Evolutionary conservation across 2,888 invertebrate genomes (phyloP), one percentile per base, ranked within the genome.

Genomic region (Drosophila ezoana): DNA sequence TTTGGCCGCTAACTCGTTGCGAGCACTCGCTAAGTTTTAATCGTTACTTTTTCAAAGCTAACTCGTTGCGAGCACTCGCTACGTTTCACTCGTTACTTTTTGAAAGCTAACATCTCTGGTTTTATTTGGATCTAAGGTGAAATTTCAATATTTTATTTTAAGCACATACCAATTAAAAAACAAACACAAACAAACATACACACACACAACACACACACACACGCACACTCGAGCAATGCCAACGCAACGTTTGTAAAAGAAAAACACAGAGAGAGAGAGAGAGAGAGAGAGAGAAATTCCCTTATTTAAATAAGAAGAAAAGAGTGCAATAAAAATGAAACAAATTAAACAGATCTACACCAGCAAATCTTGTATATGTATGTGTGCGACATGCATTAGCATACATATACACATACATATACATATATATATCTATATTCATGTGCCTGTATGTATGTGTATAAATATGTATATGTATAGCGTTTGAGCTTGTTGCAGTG

Each of bases 61-160:
- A 23, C 14, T 33, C 13, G n/a, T n/a, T 16, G 32, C 13, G 28
- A 2, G 28, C 28, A 28, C 28, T 28, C 28, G 28, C 28, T 28
- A 8, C 8, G 0, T 28, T 28, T 28, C 2, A 28, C 28, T 28
- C 28, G 28, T 28, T 28, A 28, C 8, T 28, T 28, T 8, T 28
- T 28, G 8, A 28, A 8, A 13, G 35, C 13, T 13, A 35, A 35
- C 4, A 23, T 57, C 28, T 48, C 32, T 33, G 35, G n/a, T n/a
- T 35, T 60, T 18, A 45, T 56, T 49, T 53, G 54, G 32, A 40
- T 18, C 9, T 37, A 37, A 48, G 44, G 44, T 61, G 57, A 37
- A 70, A 43, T 64, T 45, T 52, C 4, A 9, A 38, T 38, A 53
- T 40, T 48, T 51, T 45, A 40, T 49, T 56, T 64, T 53, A 61